Conservation (phyloP, 2,113 vertebrate species). For the Erinaceus europaeus region DNA sequence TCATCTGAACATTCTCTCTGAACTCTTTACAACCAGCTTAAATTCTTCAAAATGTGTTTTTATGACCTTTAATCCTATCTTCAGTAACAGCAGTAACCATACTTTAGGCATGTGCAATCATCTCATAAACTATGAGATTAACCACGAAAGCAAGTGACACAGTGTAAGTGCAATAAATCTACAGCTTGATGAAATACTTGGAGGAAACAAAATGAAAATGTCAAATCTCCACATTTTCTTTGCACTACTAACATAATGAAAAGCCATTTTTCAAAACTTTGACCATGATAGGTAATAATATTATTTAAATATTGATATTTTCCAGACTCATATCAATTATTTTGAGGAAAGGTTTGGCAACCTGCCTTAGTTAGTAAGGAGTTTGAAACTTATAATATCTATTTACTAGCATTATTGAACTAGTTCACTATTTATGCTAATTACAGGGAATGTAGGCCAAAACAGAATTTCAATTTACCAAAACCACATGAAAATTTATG, state of each 20-base stretch:
- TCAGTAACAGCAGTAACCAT: background rate
- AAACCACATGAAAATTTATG: background rate
- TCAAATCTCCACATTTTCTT: background rate
- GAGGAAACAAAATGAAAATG: background rate
- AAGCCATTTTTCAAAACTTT: background rate
- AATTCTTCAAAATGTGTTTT: background rate
- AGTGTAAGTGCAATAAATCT: background rate
- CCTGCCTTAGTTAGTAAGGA: background rate
- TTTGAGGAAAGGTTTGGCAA: background rate
- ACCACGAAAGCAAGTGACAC: background rate
- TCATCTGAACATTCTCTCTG: background rate
- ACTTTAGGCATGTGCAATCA: background rate
- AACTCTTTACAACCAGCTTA: background rate
- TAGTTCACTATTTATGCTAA: background rate
- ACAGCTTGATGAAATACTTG: background rate
- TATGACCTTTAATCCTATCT: background rate
- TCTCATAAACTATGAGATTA: background rate
- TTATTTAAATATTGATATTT: conserved; percentile 21
- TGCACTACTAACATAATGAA: background rate
- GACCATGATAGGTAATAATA: background rate
- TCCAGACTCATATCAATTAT: background rate
- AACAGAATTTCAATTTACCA: background rate
- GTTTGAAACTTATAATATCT: background rate
- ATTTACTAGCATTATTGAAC: background rate
- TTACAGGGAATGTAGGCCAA: background rate